Base-by-base conservation (phyloP, 2,888 invertebrate species). In the Aphodius granarius region DNA sequence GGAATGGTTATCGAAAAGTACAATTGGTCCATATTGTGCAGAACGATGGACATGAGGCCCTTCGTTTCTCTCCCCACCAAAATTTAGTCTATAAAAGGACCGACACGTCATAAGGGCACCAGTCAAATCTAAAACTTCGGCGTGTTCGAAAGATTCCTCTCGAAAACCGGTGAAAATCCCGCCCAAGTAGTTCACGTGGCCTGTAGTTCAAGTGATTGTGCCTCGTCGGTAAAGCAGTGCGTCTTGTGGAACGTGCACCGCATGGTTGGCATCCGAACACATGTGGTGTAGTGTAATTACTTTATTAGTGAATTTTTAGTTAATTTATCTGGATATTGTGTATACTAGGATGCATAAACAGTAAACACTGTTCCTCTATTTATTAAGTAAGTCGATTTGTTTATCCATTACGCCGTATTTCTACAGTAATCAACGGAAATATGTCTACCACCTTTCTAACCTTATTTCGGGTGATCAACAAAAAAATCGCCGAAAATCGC, bases 241-340 rank as follows among this genome's bases (percentile, higher is more conserved):
- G 19, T 16, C n/a, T 6, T 43, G 18, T 13, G 66, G 43, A 71
- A 72, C 68, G 22, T 73, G 73, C 72, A 76, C 76, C 76, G 76
- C 76, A 76, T 76, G 76, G 76, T 76, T 76, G 76, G 76, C 73
- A 73, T 65, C 71, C 63, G 70, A 63, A 73, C 70, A 76, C 74
- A 76, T 76, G 76, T 76, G 74, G 71, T 74, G 74, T 43, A 43
- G 43, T 72, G 66, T 71, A 62, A 22, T 20, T 72, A 19, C 70
- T 43, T 71, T 73, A 66, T 72, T 65, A 76, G 22, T 72, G 66
- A 76, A 73, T 73, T 71, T 76, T 71, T 19, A 65, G 21, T 63
- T 19, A 71, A 19, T 73, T 66, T 72, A 72, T 71, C 65, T 43
- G 18, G 43, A 21, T 66, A 73, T 72, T 19, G 66, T 22, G 15